These are phyloP conservation scores for Drosophila buzzatii DNA, from an alignment of 2,888 invertebrate genomes.

Conservation along the genomic window DNA sequence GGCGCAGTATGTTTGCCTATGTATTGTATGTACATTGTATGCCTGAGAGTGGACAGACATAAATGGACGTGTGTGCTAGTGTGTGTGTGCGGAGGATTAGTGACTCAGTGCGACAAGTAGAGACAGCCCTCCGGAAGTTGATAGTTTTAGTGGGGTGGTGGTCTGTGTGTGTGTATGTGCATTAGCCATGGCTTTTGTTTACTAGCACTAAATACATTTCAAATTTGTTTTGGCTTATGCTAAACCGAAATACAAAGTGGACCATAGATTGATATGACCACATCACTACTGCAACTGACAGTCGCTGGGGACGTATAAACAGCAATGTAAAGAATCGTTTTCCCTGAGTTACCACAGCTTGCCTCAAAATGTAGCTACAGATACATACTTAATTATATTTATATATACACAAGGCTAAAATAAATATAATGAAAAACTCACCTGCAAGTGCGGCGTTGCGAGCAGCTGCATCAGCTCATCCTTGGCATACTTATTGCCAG, in stretches of 20 bases:
- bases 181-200: slow-evolving; percentile 49
- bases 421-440: slow-evolving; percentile 63
- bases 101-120: slow-evolving; percentile 46
- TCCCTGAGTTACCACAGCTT: slow-evolving; percentile 59
- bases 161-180: slow-evolving; percentile 11
- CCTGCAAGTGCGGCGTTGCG: slow-evolving; percentile 85
- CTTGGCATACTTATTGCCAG: slow-evolving; percentile 84
- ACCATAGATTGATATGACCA: slow-evolving; percentile 68
- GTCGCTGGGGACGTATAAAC: background rate
- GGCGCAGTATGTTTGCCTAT: slow-evolving; percentile 34
- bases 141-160: slow-evolving; percentile 12
- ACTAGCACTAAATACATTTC: slow-evolving; percentile 76
- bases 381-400: slow-evolving; percentile 6
- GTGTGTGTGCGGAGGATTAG: slow-evolving; percentile 67
- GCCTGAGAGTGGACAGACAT: slow-evolving; percentile 6
- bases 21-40: slow-evolving; percentile 33
- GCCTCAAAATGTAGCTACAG: slow-evolving; percentile 64
- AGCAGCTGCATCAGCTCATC: slow-evolving; percentile 84
- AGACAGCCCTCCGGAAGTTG: slow-evolving; percentile 11
- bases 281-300: slow-evolving; percentile 24
- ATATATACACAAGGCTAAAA: slow-evolving; percentile 16
- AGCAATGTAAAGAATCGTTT: slow-evolving; percentile 54
- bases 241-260: slow-evolving; percentile 56
- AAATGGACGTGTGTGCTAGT: slow-evolving; percentile 28
- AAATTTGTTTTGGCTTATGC: slow-evolving; percentile 78